Base-by-base conservation (phyloP, 2,888 invertebrate genomes). In the Cerceris ruficornis region DNA sequence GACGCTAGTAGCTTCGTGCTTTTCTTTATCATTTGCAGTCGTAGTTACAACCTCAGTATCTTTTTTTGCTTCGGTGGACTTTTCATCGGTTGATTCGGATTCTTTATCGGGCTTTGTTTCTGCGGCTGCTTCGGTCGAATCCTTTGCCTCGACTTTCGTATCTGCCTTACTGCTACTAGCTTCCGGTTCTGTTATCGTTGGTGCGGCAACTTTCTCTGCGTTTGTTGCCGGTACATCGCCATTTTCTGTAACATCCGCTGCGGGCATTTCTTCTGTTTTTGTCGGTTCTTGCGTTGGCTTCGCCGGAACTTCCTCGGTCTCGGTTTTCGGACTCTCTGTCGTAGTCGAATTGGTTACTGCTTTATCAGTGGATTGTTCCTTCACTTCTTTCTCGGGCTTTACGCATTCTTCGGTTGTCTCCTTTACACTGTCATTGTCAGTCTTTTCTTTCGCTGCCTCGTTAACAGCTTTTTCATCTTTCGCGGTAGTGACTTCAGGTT, bases 21-120 rank as follows among this genome's bases (percentile, higher is more conserved):
- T 89, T 43, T 87, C 86, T 42, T 77, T 82, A 52, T 85, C 80
- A 60, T 84, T 82, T 55, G 87, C 74, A 9, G 64, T 46, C 52
- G 55, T 69, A 7, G 74, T 82, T 7, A 86, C 85, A 62, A 88
- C 72, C 41, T 76, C 73, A 7, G 76, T 55, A 49, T 79, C 75
- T 13, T 77, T 82, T 13, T 77, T 82, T 59, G 55, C 69, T 75
- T 83, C 82, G n/a, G 71, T 64, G 28, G 78, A 73, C 15, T 87
- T 84, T 68, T 91, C 91, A 75, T 92, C 92, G 13, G 88, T 79
- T 4, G 67, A 43, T 59, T 84, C 72, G 39, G 65, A n/a, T 14
- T 61, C 70, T 28, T 42, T 28, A 61, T 84, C 84, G 13, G 50
- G 14, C 62, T 67, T 76, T 46, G 73, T 74, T 73, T 74, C 85